Percentiles rank a stretch among this genome's conserved stretches.
Conservation (phyloP, 2,113 vertebrate genomes). For the Ptilorrhoa leucosticta region DNA sequence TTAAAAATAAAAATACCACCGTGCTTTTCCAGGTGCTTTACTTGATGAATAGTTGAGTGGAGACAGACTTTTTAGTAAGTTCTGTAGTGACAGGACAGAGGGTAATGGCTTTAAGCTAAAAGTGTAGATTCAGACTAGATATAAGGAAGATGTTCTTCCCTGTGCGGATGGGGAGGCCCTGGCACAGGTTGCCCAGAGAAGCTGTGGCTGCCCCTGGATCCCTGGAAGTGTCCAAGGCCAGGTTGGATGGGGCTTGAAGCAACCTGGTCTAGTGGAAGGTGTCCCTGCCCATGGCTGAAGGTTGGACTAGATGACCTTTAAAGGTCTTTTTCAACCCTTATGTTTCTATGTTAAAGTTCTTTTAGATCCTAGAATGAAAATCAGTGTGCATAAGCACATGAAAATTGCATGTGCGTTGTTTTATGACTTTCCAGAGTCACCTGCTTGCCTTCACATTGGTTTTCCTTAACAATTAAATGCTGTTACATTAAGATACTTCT, state of each 20-base stretch:
- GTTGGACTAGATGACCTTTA: neutral
- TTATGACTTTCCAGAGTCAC: neutral
- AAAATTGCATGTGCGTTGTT: fast-evolving
- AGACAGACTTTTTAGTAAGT: neutral
- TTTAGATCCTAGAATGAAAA: neutral
- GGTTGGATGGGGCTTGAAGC: neutral
- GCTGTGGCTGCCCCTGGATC: neutral
- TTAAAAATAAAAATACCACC: neutral
- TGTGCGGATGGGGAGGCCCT: neutral
- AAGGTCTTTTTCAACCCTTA: neutral
- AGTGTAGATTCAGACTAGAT: neutral
- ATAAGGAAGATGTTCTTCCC: neutral
- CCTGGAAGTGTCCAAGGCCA: neutral
- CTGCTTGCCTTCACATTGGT: neutral
- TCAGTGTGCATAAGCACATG: fast-evolving
- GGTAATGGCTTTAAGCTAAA: neutral
- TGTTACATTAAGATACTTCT: neutral
- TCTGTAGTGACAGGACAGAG: neutral
- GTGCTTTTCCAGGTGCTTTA: neutral
- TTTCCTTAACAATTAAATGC: neutral
- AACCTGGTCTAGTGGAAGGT: neutral
- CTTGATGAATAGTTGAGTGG: neutral
- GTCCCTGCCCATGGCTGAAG: neutral
- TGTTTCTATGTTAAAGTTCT: neutral
- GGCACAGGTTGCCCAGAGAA: neutral